These are phyloP conservation scores for Neuroterus valhalla DNA, from an alignment of 1,140 invertebrate genomes.

Conservation along the genomic window DNA sequence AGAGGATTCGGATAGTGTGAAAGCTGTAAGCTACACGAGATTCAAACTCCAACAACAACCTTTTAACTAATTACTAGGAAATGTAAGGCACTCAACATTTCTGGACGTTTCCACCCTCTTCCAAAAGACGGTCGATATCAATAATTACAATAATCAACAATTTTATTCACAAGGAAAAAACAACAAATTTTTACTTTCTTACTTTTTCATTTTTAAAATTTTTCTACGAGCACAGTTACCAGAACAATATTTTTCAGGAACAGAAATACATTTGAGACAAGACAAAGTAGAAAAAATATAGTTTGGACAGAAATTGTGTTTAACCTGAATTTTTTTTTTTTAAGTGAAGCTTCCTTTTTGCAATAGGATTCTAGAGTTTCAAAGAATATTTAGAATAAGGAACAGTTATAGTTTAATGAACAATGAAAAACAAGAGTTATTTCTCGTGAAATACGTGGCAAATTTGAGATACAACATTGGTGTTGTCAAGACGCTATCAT, in stretches of 20 bases:
- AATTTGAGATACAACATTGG: neutral
- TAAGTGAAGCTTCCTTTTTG: too few relatives aligned
- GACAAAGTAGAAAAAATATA: too few relatives aligned
- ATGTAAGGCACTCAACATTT: neutral
- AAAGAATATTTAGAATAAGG: too few relatives aligned
- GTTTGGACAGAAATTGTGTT: too few relatives aligned
- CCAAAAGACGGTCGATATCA: neutral
- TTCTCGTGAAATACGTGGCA: too few relatives aligned
- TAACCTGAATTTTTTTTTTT: too few relatives aligned
- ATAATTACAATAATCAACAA: neutral
- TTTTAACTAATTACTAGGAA: neutral
- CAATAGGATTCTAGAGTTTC: too few relatives aligned
- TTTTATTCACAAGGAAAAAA: neutral
- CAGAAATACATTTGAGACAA: neutral
- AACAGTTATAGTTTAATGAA: too few relatives aligned
- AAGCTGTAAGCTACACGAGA: neutral
- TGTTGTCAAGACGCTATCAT: constrained; percentile 1
- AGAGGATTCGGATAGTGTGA: too few relatives aligned
- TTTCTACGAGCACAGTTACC: too few relatives aligned
- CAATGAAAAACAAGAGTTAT: too few relatives aligned
- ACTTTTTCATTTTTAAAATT: too few relatives aligned
- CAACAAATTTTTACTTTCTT: neutral
- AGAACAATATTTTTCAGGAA: neutral
- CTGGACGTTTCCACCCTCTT: neutral
- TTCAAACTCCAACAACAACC: neutral